These are phyloP conservation scores for Drosophila mulleri DNA, from an alignment of 2,888 invertebrate species.

Conservation along the genomic window DNA sequence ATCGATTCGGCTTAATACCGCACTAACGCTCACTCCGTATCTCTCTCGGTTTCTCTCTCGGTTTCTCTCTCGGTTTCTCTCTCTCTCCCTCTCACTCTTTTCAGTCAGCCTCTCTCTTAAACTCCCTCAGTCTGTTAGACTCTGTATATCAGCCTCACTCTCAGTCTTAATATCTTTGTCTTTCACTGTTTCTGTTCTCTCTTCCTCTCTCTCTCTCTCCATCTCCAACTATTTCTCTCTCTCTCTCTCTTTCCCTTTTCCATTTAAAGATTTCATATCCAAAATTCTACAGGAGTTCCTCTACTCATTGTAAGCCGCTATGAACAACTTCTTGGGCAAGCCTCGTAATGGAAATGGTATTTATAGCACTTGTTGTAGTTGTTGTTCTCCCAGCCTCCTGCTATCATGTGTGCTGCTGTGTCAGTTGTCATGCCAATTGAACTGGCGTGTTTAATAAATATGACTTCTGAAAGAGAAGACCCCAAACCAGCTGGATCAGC, in stretches of 20 bases:
- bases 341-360: conserved; percentile 11
- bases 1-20: neutral
- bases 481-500: conserved; percentile 8
- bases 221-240: neutral
- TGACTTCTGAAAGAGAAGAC: conserved; percentile 46
- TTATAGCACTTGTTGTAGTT: conserved; percentile 13
- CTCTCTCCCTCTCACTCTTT: neutral
- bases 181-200: neutral
- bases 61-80: too few relatives aligned
- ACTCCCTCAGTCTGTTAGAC: too few relatives aligned
- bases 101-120: neutral
- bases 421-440: conserved; percentile 73
- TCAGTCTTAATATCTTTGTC: too few relatives aligned
- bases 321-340: neutral
- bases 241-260: neutral
- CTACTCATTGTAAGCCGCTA: neutral
- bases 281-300: too few relatives aligned
- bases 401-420: conserved; percentile 45
- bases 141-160: too few relatives aligned
- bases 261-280: too few relatives aligned
- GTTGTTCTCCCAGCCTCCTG: conserved; percentile 9
- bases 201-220: neutral
- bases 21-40: neutral
- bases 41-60: neutral
- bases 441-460: conserved; percentile 67